Base-by-base conservation (phyloP, 1,140 invertebrate species). In the Eupristina koningsbergeri region DNA sequence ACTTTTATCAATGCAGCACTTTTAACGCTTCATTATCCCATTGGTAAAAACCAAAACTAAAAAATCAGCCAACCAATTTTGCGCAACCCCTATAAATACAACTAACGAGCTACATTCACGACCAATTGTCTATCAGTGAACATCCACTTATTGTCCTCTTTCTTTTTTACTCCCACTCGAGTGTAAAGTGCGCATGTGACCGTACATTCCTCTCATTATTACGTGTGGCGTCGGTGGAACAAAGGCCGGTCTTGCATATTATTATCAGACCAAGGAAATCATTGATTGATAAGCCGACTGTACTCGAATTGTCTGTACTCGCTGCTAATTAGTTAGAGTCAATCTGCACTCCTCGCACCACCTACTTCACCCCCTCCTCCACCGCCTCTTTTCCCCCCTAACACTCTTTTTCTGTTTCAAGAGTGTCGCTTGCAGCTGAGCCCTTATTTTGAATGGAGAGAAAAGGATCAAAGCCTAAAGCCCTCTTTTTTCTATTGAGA, bases 21-120 rank as follows among this genome's bases (percentile, higher is more conserved):
- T 80, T 80, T 50, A 73, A 39, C 50, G 45, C 47, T 81, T 74
- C 31, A 61, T 81, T 73, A 73, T 81, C 47, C 58, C 45, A 73
- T 61, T 81, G 61, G n/a, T 13, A 26, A 36, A 19, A 29, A 47
- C 1, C 36, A 11, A n/a, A 19, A 1, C 9, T 19, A 29, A 75
- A 75, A 31, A 75, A 31, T 34, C 7, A 29, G 0, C 8, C 2
- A 53, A 58, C 31, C 19, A 61, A 58, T 76, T 58, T 76, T 76
- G 17, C 11, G 6, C 31, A 36, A n/a, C 31, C 0, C 13, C 15
- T 76, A 58, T 76, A 50, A 76, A 58, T 76, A 76, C 26, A 76
- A 71, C 15, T 41, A 0, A 22, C 26, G 17, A 71, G 67, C 5
- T 7, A n/a, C 36, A 71, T 58, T 26, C 3, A 58, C 13, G 26